Evolutionary conservation across 2,888 invertebrate species (phyloP), one percentile per base, ranked within the genome.

Genomic region (Melikaiella ostensackeni): DNA sequence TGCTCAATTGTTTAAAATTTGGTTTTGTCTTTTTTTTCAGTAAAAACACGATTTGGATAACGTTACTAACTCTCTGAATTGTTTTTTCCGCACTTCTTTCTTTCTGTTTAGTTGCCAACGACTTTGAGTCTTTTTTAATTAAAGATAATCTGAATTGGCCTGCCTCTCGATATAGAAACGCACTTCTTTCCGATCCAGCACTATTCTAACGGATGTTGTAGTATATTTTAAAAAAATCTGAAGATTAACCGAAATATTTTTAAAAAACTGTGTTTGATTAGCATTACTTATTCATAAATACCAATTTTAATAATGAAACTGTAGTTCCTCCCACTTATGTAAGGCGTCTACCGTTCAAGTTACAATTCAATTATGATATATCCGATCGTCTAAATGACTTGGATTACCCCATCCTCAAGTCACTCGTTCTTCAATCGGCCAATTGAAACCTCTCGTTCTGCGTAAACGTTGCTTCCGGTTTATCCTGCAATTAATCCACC

Each of bases 351-450:
- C 16, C 42, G 42, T 5, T 50, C 50, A n/a, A 50, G 50, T n/a
- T 50, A 2, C n/a, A 50, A 50, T 50, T 50, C n/a, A 50, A 50
- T 50, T 50, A 50, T 50, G n/a, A 50, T 50, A 50, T 50, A n/a
- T 50, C n/a, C n/a, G 50, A 50, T 50, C 50, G 9, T 9, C n/a
- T 50, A n/a, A 50, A 50, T 50, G n/a, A 50, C 50, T 50, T n/a
- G 8, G 8, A 19, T n/a, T 50, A 16, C n/a, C 63, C 35, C 21
- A 6, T 4, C 33, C 24, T n/a, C 0, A 33, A n/a, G 13, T 33
- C 30, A 11, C 63, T 30, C 30, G 13, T 64, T 30, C 64, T 64
- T 33, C 19, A 64, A 64, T 64, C n/a, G 64, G n/a, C 13, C n/a
- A 64, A 35, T 64, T 35, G 64, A 7, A 64, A 21, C 8, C 64